Conservation (phyloP, 2,113 vertebrate species). For the Condylura cristata region DNA sequence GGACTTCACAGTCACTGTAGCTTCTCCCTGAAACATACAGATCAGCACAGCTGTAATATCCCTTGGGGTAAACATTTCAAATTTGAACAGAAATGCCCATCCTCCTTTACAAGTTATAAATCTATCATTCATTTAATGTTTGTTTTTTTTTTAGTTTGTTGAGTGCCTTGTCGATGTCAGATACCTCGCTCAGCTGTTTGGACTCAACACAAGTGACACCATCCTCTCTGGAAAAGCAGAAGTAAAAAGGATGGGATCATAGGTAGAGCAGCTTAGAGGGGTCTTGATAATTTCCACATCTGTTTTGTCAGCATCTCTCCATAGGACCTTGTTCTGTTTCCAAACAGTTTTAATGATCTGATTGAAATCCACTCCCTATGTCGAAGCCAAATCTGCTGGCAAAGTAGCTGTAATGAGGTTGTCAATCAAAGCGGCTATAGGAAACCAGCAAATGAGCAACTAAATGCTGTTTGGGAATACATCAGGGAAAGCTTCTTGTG, state of each 20-base stretch:
- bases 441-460: not conserved
- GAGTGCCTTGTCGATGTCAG: not conserved
- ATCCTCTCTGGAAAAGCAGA: not conserved
- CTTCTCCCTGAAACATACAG: not conserved
- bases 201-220: not conserved
- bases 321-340: not conserved
- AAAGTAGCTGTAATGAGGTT: not conserved
- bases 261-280: not conserved
- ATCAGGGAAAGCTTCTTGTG: not conserved
- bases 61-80: not conserved
- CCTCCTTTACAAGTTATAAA: slow-evolving; percentile 36
- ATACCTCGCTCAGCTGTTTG: not conserved
- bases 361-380: not conserved
- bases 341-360: not conserved
- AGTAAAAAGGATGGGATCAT: not conserved
- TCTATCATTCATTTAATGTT: slow-evolving; percentile 25
- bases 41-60: not conserved
- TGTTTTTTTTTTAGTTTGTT: not conserved
- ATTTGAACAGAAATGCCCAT: not conserved
- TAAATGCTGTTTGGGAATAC: not conserved
- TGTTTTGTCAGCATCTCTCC: not conserved
- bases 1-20: not conserved
- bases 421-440: not conserved
- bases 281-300: not conserved
- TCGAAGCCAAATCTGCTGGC: not conserved